These are phyloP conservation scores for Leptinotarsa haldemani DNA, from an alignment of 2,888 invertebrate genomes.

Conservation along the genomic window DNA sequence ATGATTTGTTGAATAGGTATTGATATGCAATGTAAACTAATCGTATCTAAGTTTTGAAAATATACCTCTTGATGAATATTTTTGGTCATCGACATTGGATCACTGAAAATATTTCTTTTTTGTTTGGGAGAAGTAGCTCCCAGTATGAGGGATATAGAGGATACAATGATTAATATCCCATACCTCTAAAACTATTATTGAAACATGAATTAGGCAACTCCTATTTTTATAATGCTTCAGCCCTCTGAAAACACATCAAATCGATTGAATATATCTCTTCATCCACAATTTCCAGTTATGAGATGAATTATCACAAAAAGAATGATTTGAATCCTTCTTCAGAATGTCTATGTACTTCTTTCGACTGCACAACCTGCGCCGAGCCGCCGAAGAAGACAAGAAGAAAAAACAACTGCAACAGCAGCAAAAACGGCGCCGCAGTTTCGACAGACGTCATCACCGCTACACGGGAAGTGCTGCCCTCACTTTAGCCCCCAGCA, in stretches of 20 bases:
- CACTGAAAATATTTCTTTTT: no score
- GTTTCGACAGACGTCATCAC: conserved; percentile 56
- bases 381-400: conserved; percentile 82
- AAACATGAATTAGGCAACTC: no score
- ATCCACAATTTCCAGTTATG: neutral
- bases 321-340: conserved; percentile 46
- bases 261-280: neutral
- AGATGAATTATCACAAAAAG: neutral
- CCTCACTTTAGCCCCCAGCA: conserved; percentile 79
- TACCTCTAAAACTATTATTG: no score
- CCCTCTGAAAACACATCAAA: neutral
- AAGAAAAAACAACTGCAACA: conserved; percentile 70
- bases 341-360: conserved; percentile 97
- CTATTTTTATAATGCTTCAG: neutral
- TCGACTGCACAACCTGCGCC: conserved; percentile 90
- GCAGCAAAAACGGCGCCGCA: conserved; percentile 44
- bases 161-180: no score
- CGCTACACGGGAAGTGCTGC: conserved; percentile 71
- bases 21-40: no score
- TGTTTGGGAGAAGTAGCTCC: no score
- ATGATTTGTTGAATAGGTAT: no score
- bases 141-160: no score
- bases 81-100: no score
- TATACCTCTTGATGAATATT: no score
- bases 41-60: no score